These are phyloP conservation scores for Peromyscus leucopus DNA, from an alignment of 2,113 vertebrate species.

Conservation along the genomic window DNA sequence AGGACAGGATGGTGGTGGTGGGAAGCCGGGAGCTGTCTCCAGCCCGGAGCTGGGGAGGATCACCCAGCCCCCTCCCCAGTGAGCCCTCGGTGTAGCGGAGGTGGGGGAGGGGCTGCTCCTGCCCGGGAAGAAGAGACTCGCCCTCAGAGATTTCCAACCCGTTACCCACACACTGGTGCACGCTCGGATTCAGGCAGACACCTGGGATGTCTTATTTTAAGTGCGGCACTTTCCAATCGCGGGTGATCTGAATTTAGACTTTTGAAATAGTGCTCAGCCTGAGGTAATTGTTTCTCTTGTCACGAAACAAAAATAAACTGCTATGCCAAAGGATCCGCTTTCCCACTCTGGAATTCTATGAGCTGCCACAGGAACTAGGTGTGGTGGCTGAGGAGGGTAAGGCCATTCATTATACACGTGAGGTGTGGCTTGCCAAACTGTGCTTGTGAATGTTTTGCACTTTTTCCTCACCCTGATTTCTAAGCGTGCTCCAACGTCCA, in stretches of 20 bases:
- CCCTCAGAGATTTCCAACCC: not conserved
- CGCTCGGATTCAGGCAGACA: not conserved
- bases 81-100: fast-evolving
- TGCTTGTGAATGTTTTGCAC: not conserved
- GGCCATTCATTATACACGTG: not conserved
- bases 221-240: not conserved
- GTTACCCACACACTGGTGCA: not conserved
- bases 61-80: not conserved
- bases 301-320: conserved; percentile 3
- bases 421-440: not conserved
- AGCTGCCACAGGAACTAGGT: not conserved
- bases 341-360: not conserved
- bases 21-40: not conserved
- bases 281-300: conserved; percentile 32
- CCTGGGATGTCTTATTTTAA: not conserved
- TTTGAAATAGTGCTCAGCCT: conserved; percentile 42
- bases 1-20: not conserved
- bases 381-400: too few relatives aligned
- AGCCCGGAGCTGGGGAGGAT: not conserved
- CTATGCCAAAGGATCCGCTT: not conserved
- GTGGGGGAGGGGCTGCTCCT: not conserved
- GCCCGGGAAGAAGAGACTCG: not conserved
- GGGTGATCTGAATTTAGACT: conserved; percentile 24
- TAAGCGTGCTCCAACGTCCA: not conserved
- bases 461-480: not conserved